Percentiles rank a stretch among this genome's conserved stretches.
phyloP scores from a whole-genome alignment of 2,888 invertebrate species.

The Euzetes globulus region DNA sequence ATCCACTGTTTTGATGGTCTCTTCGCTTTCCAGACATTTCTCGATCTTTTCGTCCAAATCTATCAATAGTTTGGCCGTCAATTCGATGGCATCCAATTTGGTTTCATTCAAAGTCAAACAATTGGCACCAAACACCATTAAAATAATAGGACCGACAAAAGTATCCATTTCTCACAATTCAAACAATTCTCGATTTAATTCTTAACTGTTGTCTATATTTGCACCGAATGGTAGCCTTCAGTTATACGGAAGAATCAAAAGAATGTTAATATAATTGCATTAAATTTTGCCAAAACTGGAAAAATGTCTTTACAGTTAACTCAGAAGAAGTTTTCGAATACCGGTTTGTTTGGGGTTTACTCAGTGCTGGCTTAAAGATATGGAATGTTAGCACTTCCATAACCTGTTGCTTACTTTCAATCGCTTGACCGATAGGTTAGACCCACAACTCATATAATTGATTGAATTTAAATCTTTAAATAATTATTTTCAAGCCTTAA shows the following conservation, averaged over 20 bases:
- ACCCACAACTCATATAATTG: too few relatives aligned
- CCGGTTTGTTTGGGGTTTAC: too few relatives aligned
- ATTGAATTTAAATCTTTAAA: too few relatives aligned
- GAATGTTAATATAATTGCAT: not conserved
- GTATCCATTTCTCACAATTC: not conserved
- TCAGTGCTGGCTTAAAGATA: too few relatives aligned
- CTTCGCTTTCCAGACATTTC: not conserved
- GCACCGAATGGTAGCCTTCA: not conserved
- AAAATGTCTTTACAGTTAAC: not conserved
- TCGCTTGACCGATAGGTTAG: too few relatives aligned
- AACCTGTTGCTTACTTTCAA: too few relatives aligned
- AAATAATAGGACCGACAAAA: not conserved
- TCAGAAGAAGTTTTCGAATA: too few relatives aligned
- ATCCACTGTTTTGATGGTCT: not conserved
- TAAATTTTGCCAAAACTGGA: conserved; percentile 4
- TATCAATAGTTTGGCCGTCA: conserved; percentile 25
- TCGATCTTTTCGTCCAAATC: conserved; percentile 29
- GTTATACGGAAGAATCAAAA: not conserved
- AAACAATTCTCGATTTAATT: not conserved
- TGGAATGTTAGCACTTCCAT: too few relatives aligned
- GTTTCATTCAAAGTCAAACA: not conserved
- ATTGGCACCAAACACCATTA: not conserved
- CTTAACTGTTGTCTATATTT: not conserved
- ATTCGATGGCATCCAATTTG: conserved; percentile 20
- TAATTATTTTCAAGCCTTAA: too few relatives aligned